Evolutionary conservation across 2,888 invertebrate genomes (phyloP).

Genomic region (Spilosoma lubricipeda): DNA sequence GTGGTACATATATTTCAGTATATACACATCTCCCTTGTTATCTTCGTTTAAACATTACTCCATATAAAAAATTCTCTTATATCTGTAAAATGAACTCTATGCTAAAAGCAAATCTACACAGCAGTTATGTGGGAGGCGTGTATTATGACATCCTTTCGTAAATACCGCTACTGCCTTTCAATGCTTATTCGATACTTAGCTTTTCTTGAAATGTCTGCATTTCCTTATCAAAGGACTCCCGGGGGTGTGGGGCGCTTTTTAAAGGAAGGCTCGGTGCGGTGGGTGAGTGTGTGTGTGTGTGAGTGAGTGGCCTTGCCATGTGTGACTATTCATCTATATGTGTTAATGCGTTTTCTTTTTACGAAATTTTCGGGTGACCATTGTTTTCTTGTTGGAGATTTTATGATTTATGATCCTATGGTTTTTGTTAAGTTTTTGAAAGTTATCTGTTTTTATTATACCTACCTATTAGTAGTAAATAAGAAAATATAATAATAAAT

Average conservation of each 20-base stretch:
- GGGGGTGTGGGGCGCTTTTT: constrained; percentile 73
- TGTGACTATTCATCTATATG: constrained; percentile 84
- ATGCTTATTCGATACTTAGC: constrained; percentile 83
- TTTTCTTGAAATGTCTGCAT: constrained; percentile 86
- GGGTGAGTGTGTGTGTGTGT: constrained; percentile 59
- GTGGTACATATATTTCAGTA: not conserved
- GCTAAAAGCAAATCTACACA: constrained; percentile 40
- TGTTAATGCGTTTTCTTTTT: constrained; percentile 87
- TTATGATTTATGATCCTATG: constrained; percentile 5
- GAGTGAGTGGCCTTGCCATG: constrained; percentile 68
- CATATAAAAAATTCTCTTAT: constrained; percentile 14
- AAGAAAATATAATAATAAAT: not conserved
- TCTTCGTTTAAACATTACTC: no score
- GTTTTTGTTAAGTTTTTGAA: not conserved
- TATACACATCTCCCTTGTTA: not conserved
- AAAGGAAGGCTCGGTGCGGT: constrained; percentile 66
- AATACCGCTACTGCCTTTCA: constrained; percentile 72
- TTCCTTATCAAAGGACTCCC: constrained; percentile 85
- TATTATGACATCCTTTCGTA: constrained; percentile 73
- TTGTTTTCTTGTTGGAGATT: constrained; percentile 10
- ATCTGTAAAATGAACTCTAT: constrained; percentile 21
- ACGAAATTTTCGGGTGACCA: constrained; percentile 82
- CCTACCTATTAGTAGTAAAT: not conserved
- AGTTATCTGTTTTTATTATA: not conserved
- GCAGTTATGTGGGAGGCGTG: constrained; percentile 47